Base-by-base conservation (phyloP, 2,113 vertebrate genomes). In the Ploceus nigricollis region DNA sequence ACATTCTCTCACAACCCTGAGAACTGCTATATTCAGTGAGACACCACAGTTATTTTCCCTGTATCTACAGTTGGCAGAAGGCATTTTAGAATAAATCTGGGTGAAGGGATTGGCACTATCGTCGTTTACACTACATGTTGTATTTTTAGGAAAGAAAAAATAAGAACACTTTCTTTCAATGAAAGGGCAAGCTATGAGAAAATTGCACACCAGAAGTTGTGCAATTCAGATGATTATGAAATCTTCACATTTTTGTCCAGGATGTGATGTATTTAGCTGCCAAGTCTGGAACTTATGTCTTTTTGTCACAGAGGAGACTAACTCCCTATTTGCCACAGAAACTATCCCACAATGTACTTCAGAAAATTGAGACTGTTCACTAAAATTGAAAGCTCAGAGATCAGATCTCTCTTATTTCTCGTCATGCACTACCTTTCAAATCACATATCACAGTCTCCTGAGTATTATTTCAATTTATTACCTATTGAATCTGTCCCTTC, bases 211-310 rank as follows among this genome's bases (percentile, higher is more conserved):
- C 31, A 81, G 42, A 90, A 90, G 31, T 65, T 95, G 68, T 93
- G 94, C 80, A 97, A 94, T 75, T 82, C 57, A 64, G 15, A 83
- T 72, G 51, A 82, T 95, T 96, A 89, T 87, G 91, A 96, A 96
- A 96, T 92, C 89, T 87, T 83, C 44, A 25, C 39, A 81, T 95
- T 92, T 89, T 92, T 96, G 56, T 37, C 33, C 18, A 69, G 39
- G 45, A 94, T 86, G n/a, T 88, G 20, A 82, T 66, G 13, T 27
- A 51, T 87, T 48, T 87, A 76, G 33, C 69, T 93, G 84, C 87
- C 93, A 93, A 93, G 66, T 73, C 82, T 94, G 88, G 20, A 96
- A 57, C 25, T 82, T 13, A 4, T 8, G 37, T 50, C 23, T 54
- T 81, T 82, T 77, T 31, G 45, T 94, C 51, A 75, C 78, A 83